Percentiles rank a stretch among this genome's conserved stretches.
These are phyloP conservation scores for Clanis bilineata DNA, from an alignment of 2,888 invertebrate species.

Conservation along the genomic window DNA sequence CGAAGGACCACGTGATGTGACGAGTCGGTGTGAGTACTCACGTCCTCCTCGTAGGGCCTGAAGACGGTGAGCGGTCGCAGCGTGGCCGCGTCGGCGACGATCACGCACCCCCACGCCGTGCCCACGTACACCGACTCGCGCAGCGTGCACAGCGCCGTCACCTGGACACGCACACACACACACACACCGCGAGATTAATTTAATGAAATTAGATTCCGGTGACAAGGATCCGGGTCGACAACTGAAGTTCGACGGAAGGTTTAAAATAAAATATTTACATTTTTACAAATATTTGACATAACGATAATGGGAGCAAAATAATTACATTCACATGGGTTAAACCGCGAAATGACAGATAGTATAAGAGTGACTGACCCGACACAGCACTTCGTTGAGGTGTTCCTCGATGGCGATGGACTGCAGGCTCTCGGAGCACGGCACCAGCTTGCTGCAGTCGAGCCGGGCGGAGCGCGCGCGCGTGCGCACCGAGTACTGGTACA, in stretches of 20 bases:
- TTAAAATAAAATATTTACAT: no score
- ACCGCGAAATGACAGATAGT: neutral
- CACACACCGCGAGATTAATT: no score
- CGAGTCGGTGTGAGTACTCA: constrained; percentile 52
- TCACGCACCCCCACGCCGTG: constrained; percentile 96
- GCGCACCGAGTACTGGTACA: constrained; percentile 92
- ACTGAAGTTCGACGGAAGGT: no score
- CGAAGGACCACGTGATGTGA: neutral
- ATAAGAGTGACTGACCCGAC: constrained; percentile 40
- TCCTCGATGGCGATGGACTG: constrained; percentile 96
- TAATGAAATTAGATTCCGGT: no score
- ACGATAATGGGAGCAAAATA: no score
- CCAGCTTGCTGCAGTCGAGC: constrained; percentile 95
- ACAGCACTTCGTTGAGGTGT: constrained; percentile 85
- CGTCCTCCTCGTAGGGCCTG: constrained; percentile 93
- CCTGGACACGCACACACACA: constrained; percentile 60
- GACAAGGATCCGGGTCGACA: no score
- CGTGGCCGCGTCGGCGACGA: constrained; percentile 91
- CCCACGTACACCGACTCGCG: constrained; percentile 92
- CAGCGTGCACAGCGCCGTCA: constrained; percentile 86
- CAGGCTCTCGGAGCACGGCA: constrained; percentile 95
- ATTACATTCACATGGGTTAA: no score
- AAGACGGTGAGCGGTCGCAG: constrained; percentile 95
- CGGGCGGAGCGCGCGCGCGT: constrained; percentile 88
- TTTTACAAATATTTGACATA: no score